These are phyloP conservation scores for Agonopterix heracliana DNA, from an alignment of 2,888 invertebrate species.

Conservation along the genomic window DNA sequence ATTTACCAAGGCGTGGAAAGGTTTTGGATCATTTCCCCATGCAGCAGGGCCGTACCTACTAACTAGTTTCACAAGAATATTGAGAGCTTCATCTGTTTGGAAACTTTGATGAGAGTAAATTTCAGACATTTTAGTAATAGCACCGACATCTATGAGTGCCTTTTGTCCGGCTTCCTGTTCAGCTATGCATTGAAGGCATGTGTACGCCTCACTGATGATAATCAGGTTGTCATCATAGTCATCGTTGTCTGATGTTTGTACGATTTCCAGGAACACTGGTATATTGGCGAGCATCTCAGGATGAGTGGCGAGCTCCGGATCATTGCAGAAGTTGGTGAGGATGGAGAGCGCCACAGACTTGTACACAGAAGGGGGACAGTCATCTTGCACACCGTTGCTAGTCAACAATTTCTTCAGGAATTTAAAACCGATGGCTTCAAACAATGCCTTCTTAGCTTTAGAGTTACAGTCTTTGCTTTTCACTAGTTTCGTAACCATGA, in stretches of 20 bases:
- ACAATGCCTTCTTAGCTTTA: slow-evolving; percentile 86
- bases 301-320: slow-evolving; percentile 86
- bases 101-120: slow-evolving; percentile 92
- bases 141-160: slow-evolving; percentile 85
- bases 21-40: slow-evolving; percentile 87
- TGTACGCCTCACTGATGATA: slow-evolving; percentile 90
- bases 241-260: slow-evolving; percentile 88
- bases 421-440: slow-evolving; percentile 92
- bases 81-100: slow-evolving; percentile 91
- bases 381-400: slow-evolving; percentile 86
- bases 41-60: slow-evolving; percentile 82
- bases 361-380: slow-evolving; percentile 92
- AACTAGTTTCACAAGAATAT: slow-evolving; percentile 85
- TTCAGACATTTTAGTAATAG: slow-evolving; percentile 88
- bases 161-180: slow-evolving; percentile 86
- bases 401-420: slow-evolving; percentile 89
- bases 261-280: slow-evolving; percentile 88
- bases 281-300: slow-evolving; percentile 89
- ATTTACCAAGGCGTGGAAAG: slow-evolving; percentile 88
- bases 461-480: slow-evolving; percentile 88
- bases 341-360: slow-evolving; percentile 93
- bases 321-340: slow-evolving; percentile 89
- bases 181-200: slow-evolving; percentile 89
- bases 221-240: slow-evolving; percentile 91
- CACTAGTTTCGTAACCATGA: slow-evolving; percentile 93